Base-by-base conservation (phyloP, 1,140 invertebrate species). In the Rhynchophorus ferrugineus region DNA sequence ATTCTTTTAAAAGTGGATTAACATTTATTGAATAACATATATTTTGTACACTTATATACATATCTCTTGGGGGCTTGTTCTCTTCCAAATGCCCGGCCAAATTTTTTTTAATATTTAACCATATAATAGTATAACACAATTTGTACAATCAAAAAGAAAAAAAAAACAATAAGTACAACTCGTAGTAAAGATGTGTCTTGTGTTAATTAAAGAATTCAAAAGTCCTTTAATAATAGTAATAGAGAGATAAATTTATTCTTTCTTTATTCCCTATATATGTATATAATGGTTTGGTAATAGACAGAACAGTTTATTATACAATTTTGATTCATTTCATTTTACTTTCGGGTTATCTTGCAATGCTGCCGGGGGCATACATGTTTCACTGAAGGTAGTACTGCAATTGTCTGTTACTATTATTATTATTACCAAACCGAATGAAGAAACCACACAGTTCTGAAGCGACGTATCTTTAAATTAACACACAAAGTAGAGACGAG, bases 141-240 rank as follows among this genome's bases (percentile, higher is more conserved):
- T 67, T 69, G 66, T 68, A 68, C 67, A 69, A 67, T 69, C 50
- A 62, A 67, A 61, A 58, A 56, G 53, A 11, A 29, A 29, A 65
- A 55, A 51, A 59, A 61, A 62, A 49, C 29, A 55, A 67, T 69
- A 69, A 69, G 68, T 69, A 69, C 68, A 68, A 60, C 61, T 67
- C 60, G 61, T 68, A 36, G 63, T 61, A 66, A 66, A 68, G 59
- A 62, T 64, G 65, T 66, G 63, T 60, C 51, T 56, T 46, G 51
- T 57, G 54, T 59, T 56, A 59, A 59, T 51, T 36, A 44, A 58
- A 49, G 45, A 60, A 53, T 56, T 43, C 39, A 54, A 50, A 44
- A 48, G 18, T 54, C 51, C 18, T 54, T 47, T 52, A 60, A 55
- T 58, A 58, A 55, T n/a, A n/a, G n/a, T 60, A 59, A 59, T 60